These are phyloP conservation scores for Phoronis australis DNA, from an alignment of 2,888 invertebrate species.

Conservation along the genomic window DNA sequence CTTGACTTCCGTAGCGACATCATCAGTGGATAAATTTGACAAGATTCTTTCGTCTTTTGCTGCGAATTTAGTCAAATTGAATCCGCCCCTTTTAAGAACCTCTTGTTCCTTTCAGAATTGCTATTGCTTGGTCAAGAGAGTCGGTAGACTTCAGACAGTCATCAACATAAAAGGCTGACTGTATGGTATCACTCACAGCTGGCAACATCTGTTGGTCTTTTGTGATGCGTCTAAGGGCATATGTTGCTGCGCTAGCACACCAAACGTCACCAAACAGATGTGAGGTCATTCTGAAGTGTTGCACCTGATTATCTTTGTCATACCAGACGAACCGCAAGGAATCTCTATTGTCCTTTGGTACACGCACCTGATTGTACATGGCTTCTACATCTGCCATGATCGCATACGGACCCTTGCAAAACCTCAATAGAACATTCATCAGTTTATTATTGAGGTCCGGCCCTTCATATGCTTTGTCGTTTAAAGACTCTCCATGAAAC, in stretches of 20 bases:
- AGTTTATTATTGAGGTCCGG: slow-evolving; percentile 7
- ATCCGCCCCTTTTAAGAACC: no score
- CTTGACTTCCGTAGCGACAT: not conserved
- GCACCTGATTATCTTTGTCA: not conserved
- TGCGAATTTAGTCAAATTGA: no score
- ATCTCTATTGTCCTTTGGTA: not conserved
- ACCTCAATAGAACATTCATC: slow-evolving; percentile 1
- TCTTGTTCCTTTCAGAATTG: not conserved
- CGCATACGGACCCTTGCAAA: slow-evolving; percentile 5
- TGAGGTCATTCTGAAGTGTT: not conserved
- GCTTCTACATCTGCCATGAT: slow-evolving; percentile 4
- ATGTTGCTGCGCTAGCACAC: slow-evolving; percentile 2
- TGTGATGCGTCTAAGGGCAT: slow-evolving; percentile 1
- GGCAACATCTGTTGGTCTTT: not conserved
- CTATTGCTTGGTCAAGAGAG: not conserved
- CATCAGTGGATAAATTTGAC: not conserved
- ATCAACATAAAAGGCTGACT: not conserved
- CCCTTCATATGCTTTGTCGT: slow-evolving; percentile 5
- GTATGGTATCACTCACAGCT: not conserved
- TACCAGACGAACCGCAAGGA: not conserved
- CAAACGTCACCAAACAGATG: slow-evolving; percentile 6
- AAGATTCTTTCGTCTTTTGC: not conserved
- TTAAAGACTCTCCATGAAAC: slow-evolving; percentile 2
- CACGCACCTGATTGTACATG: slow-evolving; percentile 6
- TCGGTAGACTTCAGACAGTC: not conserved